Evolutionary conservation across 2,888 invertebrate species (phyloP), one percentile per base, ranked within the genome.

Genomic region (Uropetala carovei): DNA sequence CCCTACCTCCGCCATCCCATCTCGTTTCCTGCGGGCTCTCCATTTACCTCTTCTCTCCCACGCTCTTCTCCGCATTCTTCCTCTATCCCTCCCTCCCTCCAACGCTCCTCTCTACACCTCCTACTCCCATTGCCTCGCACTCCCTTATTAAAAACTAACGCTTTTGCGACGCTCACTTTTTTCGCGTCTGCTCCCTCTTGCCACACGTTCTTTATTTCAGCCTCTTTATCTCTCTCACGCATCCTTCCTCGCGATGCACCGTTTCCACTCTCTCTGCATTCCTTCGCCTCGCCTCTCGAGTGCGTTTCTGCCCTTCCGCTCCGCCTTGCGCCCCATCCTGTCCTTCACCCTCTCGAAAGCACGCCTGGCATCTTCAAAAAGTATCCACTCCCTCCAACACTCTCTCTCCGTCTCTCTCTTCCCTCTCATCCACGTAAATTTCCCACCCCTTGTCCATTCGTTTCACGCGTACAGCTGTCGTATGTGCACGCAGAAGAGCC

Each of bases 11-110:
- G 27, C 22, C 58, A n/a, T 27, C 64, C 30, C 64, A n/a, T 58
- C 86, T 86, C 89, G 30, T 89, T 92, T 43, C 43, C 89, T 91
- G 89, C 43, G 43, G 43, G 43, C 43, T 43, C 43, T 43, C 43
- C 1, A 43, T 43, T 43, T 43, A 43, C 43, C 43, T 43, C 18
- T 75, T 43, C 57, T 57, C 60, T 27, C n/a, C n/a, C 18, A 22
- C 60, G 58, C 75, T 16, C 22, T 59, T 68, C 30, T 30, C 56
- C 59, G 18, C 59, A 43, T 43, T 43, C 22, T 91, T 68, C 30
- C 56, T 68, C 86, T 56, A 43, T 30, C 86, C 22, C 85, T 43
- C 43, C 82, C 82, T 5, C 86, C 22, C 85, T 43, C 43, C 82
- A 27, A 0, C 64, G 64, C n/a, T n/a, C n/a, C 75, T 27, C 18